Conservation (phyloP, 2,797 vertebrate genomes). For the Hypotaenidia okinawae region DNA sequence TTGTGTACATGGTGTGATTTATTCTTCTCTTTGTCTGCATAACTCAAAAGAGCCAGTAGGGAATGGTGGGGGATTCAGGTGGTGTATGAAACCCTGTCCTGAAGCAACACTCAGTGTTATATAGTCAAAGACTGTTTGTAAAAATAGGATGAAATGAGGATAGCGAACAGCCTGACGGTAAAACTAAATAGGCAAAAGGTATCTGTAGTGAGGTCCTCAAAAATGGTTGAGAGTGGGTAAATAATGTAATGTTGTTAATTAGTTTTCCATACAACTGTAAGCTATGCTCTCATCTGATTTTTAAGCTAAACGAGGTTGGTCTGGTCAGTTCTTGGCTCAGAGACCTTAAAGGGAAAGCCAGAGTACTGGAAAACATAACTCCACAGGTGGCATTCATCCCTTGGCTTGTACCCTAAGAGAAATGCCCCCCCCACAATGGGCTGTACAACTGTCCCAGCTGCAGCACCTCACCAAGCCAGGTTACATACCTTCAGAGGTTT, state of each 20-base stretch:
- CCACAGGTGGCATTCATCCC: not conserved
- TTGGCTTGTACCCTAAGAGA: not conserved
- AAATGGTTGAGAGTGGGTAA: not conserved
- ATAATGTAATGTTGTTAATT: slow-evolving; percentile 51
- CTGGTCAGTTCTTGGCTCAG: not conserved
- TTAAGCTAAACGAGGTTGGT: not conserved
- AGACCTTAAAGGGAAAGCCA: not conserved
- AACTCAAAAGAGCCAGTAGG: not conserved
- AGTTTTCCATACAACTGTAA: not conserved
- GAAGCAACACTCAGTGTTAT: not conserved
- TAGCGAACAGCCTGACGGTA: slow-evolving; percentile 41
- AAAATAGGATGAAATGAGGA: not conserved
- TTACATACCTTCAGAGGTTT: not conserved
- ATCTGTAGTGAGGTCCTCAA: not conserved
- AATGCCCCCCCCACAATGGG: not conserved
- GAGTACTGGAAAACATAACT: not conserved
- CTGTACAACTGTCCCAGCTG: not conserved
- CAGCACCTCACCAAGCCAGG: not conserved
- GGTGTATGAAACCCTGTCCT: not conserved
- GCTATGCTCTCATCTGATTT: slow-evolving; percentile 20
- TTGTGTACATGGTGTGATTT: not conserved
- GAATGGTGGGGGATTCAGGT: not conserved
- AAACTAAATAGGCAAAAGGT: slow-evolving; percentile 36
- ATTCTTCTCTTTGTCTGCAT: not conserved
- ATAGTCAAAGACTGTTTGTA: not conserved